Conservation (phyloP, 1,140 invertebrate genomes). For the Mycetomoellerius zeteki region DNA sequence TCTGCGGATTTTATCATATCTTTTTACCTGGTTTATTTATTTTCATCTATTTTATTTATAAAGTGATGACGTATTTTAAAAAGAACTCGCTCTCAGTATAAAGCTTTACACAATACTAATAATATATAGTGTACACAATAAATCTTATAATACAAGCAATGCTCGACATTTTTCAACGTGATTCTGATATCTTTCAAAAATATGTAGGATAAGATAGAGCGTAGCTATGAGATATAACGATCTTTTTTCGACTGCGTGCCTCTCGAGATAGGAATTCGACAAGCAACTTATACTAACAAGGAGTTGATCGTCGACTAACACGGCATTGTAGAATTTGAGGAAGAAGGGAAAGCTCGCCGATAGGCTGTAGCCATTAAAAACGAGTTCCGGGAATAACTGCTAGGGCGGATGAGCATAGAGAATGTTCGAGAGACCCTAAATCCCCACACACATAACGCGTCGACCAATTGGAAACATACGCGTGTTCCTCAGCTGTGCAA, state of each 20-base stretch:
- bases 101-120: neutral
- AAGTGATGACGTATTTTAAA: conserved; percentile 21
- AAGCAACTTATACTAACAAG: neutral
- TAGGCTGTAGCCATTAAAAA: conserved; percentile 58
- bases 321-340: neutral
- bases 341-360: conserved; percentile 32
- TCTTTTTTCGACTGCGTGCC: neutral
- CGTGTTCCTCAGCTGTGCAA: conserved; percentile 49
- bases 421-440: conserved; percentile 62
- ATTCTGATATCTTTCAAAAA: neutral
- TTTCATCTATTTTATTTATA: conserved; percentile 15
- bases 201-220: neutral
- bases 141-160: neutral
- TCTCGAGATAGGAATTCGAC: neutral
- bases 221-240: neutral
- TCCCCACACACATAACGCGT: conserved; percentile 10
- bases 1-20: neutral
- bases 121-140: neutral
- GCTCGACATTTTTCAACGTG: neutral
- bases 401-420: conserved; percentile 21
- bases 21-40: conserved; percentile 4
- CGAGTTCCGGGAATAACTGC: conserved; percentile 44
- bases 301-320: neutral
- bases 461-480: conserved; percentile 49
- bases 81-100: neutral